phyloP scores from a whole-genome alignment of 2,888 invertebrate genomes.

The Eupithecia insigniata region DNA sequence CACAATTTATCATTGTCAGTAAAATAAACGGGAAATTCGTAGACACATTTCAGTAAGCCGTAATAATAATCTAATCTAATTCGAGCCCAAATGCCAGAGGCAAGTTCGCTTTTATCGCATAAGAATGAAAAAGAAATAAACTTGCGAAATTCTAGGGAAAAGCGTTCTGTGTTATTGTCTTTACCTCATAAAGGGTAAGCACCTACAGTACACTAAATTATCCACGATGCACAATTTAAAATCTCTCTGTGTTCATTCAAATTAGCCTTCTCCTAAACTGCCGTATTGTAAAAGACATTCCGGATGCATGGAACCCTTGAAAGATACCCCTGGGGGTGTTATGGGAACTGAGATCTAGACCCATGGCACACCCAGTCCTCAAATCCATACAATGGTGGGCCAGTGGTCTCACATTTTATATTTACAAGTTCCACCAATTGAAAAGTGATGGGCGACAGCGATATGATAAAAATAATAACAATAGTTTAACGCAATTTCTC shows the following conservation, averaged over 20 bases:
- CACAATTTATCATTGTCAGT: conserved; percentile 6
- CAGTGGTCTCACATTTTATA: too few relatives aligned
- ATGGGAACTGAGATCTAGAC: too few relatives aligned
- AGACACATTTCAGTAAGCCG: neutral
- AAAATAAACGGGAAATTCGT: neutral
- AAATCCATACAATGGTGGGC: too few relatives aligned
- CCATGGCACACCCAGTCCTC: too few relatives aligned
- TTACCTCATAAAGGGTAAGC: neutral
- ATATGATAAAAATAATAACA: too few relatives aligned
- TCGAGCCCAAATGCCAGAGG: neutral
- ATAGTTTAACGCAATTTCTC: too few relatives aligned
- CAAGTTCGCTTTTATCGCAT: neutral
- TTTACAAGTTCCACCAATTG: too few relatives aligned
- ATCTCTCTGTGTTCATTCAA: neutral
- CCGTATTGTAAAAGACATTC: neutral
- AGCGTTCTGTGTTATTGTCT: neutral
- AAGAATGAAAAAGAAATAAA: neutral
- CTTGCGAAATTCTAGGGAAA: neutral
- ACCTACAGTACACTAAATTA: neutral
- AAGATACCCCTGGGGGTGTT: too few relatives aligned
- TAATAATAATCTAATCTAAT: neutral
- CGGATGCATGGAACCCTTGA: too few relatives aligned
- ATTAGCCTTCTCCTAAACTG: neutral
- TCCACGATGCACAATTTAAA: neutral
- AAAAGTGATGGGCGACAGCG: too few relatives aligned